These are phyloP conservation scores for Speoplatyrhinus poulsoni DNA, from an alignment of 2,113 vertebrate genomes.

Conservation along the genomic window DNA sequence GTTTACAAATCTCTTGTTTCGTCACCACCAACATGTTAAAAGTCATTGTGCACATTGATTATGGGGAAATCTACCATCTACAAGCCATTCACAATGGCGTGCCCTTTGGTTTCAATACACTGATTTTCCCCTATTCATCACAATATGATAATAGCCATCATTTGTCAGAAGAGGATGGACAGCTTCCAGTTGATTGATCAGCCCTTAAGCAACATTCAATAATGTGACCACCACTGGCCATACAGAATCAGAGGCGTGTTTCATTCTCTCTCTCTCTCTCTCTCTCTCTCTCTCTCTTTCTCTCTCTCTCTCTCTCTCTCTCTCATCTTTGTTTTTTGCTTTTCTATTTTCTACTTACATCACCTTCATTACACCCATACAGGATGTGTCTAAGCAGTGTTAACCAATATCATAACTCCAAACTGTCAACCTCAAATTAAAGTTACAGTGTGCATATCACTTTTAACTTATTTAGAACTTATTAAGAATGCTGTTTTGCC, in stretches of 20 bases:
- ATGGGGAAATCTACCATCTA: too few species aligned
- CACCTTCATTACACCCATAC: conserved; percentile 56
- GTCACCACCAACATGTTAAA: background rate
- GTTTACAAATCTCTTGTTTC: background rate
- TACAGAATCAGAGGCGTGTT: too few species aligned
- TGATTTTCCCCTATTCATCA: too few species aligned
- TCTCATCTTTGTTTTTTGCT: conserved; percentile 42
- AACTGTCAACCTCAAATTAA: background rate
- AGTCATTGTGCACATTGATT: too few species aligned
- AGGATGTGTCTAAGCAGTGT: conserved; percentile 9
- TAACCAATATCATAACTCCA: conserved; percentile 32
- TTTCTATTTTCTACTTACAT: conserved; percentile 56
- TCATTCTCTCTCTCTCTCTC: background rate
- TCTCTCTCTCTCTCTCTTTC: conserved; percentile 35
- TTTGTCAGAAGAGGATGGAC: too few species aligned
- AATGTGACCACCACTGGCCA: too few species aligned
- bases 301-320: conserved; percentile 39
- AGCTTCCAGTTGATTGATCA: too few species aligned
- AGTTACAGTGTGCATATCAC: background rate
- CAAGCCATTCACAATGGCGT: too few species aligned
- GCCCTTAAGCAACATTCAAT: too few species aligned
- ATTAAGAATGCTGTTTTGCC: background rate
- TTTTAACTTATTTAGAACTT: background rate
- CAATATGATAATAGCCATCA: too few species aligned
- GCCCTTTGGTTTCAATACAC: too few species aligned